Conservation (phyloP, 2,113 vertebrate genomes). For the Elgaria multicarinata region DNA sequence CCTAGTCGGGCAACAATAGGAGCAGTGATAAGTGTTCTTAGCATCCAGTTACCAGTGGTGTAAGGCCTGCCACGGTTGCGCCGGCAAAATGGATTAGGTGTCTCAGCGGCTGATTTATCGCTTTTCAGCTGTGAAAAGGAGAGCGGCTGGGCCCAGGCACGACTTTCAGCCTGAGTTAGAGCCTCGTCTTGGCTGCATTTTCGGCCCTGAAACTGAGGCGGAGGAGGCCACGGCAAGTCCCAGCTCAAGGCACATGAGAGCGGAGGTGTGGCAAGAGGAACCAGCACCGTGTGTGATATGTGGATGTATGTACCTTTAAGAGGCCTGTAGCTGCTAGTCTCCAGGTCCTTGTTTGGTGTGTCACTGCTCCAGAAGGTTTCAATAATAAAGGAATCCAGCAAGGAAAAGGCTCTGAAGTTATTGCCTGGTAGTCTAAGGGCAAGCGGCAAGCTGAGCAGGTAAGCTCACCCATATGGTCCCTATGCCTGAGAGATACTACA, state of each 20-base stretch:
- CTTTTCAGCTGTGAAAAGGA: not conserved
- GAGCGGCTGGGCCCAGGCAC: not conserved
- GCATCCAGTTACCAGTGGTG: not conserved
- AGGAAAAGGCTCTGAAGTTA: no score
- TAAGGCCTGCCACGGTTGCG: not conserved
- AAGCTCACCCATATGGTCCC: no score
- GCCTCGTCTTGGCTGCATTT: not conserved
- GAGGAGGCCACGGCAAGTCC: not conserved
- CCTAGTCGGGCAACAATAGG: not conserved
- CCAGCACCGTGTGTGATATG: not conserved
- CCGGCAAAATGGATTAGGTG: constrained; percentile 7
- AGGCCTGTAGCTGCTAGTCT: no score
- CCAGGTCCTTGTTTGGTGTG: no score
- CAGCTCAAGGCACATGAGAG: not conserved
- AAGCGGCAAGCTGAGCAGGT: no score
- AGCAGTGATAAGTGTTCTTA: not conserved
- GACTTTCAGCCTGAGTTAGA: not conserved
- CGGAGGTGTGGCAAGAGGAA: not conserved
- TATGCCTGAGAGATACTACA: no score
- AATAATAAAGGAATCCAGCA: no score
- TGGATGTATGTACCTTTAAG: no score
- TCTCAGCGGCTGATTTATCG: not conserved
- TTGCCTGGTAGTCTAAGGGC: no score
- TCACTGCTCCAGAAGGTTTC: no score
- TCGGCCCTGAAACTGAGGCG: not conserved